Evolutionary conservation across 1,140 invertebrate genomes (phyloP), one percentile per base, ranked within the genome.

Genomic region (Pseudomyrmex dendroicus): DNA sequence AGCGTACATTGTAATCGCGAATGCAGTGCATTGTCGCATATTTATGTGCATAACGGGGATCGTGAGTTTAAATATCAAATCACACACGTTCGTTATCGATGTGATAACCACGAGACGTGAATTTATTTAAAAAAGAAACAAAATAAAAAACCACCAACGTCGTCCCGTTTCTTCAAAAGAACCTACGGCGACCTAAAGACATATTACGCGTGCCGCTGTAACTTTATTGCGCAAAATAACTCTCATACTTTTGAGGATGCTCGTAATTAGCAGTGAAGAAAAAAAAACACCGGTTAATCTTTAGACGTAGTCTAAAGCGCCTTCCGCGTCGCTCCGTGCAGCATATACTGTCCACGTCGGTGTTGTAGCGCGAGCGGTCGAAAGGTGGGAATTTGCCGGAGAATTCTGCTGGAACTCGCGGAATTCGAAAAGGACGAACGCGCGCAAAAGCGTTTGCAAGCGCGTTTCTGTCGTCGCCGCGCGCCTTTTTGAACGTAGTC

Each of bases 371-470:
- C 46, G 52, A 59, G 46, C 7, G 25, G 44, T 57, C 54, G 66
- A 67, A 59, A 80, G 44, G 35, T 66, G 66, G 76, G 66, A 80
- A 80, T 80, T 80, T 48, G 46, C 66, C 44, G 22, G 54, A 35
- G 76, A 80, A 80, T 80, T 70, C 25, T 50, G 54, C 46, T 44
- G 66, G 76, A 80, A 80, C 44, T 80, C 66, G 5, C n/a, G 66
- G 76, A 80, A 80, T 80, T 72, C 56, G 15, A 80, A 50, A 13
- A 56, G 66, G 76, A 78, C 64, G 76, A 59, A 70, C 66, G 70
- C 70, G 66, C 52, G 44, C 57, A 46, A 59, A 20, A 22, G 76
- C 54, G 66, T 59, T 59, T 48, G 20, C 66, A 13, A 22, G 66
- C 54, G 44, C 15, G 54, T 50, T 44, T 78, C 48, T 17, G 52